A percentile compares a stretch with the other conserved stretches of the same genome.
These are phyloP conservation scores for Enteromius trimaculatus DNA, from an alignment of 2,797 vertebrate genomes.

Conservation along the genomic window DNA sequence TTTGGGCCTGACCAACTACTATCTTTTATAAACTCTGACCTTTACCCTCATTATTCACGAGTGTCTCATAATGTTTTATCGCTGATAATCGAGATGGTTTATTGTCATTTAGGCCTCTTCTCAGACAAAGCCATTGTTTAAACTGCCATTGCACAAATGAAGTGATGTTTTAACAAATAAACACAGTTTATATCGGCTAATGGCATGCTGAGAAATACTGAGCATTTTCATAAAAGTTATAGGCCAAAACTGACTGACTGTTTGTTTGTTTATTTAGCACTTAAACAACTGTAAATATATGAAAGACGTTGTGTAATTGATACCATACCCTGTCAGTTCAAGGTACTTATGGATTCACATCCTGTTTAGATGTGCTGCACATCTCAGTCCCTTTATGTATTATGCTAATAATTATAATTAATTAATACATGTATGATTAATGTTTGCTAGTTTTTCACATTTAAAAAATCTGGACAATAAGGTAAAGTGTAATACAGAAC, in stretches of 20 bases:
- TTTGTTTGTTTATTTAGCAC: background rate
- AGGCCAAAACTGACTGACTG: background rate
- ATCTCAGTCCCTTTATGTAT: background rate
- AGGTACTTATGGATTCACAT: background rate
- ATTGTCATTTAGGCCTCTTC: constrained; percentile 55
- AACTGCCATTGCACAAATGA: constrained; percentile 63
- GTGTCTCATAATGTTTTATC: constrained; percentile 53
- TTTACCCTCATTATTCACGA: constrained; percentile 49
- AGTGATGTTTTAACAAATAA: constrained; percentile 61
- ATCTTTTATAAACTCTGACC: constrained; percentile 52
- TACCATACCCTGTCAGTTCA: background rate
- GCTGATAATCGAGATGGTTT: constrained; percentile 39
- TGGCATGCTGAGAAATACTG: constrained; percentile 39
- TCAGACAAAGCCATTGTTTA: constrained; percentile 58
- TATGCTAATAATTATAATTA: background rate
- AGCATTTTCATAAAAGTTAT: background rate
- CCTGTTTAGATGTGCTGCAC: background rate
- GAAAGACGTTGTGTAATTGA: background rate
- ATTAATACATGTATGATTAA: background rate
- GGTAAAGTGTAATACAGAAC: background rate
- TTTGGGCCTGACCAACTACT: constrained; percentile 47
- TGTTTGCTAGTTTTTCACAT: background rate
- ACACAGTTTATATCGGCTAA: constrained; percentile 52
- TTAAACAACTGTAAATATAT: background rate
- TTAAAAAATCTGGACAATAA: background rate